A percentile compares a stretch with the other conserved stretches of the same genome.
phyloP scores from a whole-genome alignment of 2,797 vertebrate species.

The Betta splendens region DNA sequence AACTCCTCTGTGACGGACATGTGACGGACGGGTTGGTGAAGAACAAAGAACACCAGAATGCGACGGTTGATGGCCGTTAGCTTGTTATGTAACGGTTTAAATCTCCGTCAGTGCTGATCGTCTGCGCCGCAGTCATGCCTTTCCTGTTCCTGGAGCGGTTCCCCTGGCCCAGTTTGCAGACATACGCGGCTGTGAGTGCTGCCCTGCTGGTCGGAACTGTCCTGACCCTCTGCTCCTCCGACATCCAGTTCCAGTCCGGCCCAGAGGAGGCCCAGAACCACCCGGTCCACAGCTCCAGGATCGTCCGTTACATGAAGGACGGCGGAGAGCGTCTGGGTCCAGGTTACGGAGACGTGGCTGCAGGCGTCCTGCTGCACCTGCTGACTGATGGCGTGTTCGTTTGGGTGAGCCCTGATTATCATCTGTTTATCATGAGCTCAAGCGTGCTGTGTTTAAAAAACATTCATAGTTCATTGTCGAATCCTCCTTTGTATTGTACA shows the following conservation, averaged over 20 bases:
- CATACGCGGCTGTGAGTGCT: constrained; percentile 12
- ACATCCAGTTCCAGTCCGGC: neutral
- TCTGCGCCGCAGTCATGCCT: constrained; percentile 8
- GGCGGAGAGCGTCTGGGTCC: neutral
- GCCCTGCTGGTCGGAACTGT: constrained; percentile 11
- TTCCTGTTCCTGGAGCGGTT: constrained; percentile 10
- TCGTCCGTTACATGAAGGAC: neutral
- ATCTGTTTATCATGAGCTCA: no score
- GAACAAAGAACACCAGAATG: neutral
- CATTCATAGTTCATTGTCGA: no score
- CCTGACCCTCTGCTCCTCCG: constrained; percentile 3
- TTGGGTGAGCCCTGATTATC: constrained; percentile 29
- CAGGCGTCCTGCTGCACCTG: constrained; percentile 11
- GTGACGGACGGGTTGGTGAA: neutral
- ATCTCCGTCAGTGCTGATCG: neutral
- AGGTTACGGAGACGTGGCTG: constrained; percentile 1
- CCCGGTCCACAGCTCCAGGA: constrained; percentile 8
- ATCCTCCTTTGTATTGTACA: no score
- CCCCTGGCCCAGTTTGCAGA: constrained; percentile 16
- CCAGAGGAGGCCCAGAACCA: neutral
- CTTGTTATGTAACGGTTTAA: neutral
- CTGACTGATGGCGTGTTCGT: constrained; percentile 17
- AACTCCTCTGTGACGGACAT: neutral
- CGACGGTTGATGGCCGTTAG: neutral
- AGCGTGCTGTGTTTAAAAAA: no score